Conservation (phyloP, 2,113 vertebrate genomes). For the Pagrus major region DNA sequence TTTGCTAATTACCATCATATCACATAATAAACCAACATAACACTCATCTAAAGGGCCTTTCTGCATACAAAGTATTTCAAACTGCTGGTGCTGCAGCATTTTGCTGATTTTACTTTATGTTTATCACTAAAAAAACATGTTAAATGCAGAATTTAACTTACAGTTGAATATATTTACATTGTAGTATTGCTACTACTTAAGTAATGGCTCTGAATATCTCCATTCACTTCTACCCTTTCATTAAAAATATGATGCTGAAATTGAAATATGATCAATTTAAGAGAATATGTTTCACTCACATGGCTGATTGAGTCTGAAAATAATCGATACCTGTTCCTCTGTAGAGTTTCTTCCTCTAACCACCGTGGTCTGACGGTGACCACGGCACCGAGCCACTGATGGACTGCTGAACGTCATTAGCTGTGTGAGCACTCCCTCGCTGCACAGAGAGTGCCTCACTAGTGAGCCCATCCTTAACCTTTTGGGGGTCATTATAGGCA, state of each 20-base stretch:
- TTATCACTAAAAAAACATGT: neutral
- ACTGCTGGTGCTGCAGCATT: too few species aligned
- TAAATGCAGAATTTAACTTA: neutral
- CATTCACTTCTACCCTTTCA: neutral
- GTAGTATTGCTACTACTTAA: neutral
- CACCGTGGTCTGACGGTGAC: constrained; percentile 43
- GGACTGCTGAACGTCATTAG: constrained; percentile 63
- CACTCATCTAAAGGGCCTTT: too few species aligned
- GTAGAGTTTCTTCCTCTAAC: constrained; percentile 25
- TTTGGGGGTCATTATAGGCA: constrained; percentile 51
- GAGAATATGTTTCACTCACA: constrained; percentile 2
- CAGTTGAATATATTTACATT: neutral
- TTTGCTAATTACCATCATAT: too few species aligned
- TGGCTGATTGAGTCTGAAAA: constrained; percentile 19
- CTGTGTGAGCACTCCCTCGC: constrained; percentile 36
- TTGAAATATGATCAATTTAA: constrained; percentile 25
- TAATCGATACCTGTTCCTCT: constrained; percentile 27
- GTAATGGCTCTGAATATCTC: neutral
- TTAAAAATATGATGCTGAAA: constrained; percentile 26
- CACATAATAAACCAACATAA: too few species aligned
- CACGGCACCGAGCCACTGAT: constrained; percentile 56
- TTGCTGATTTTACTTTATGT: neutral
- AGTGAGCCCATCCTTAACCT: constrained; percentile 42
- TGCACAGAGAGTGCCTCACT: constrained; percentile 31
- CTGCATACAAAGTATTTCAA: neutral